Evolutionary conservation across 2,888 invertebrate genomes (phyloP).

Genomic region (Pammene fasciana): DNA sequence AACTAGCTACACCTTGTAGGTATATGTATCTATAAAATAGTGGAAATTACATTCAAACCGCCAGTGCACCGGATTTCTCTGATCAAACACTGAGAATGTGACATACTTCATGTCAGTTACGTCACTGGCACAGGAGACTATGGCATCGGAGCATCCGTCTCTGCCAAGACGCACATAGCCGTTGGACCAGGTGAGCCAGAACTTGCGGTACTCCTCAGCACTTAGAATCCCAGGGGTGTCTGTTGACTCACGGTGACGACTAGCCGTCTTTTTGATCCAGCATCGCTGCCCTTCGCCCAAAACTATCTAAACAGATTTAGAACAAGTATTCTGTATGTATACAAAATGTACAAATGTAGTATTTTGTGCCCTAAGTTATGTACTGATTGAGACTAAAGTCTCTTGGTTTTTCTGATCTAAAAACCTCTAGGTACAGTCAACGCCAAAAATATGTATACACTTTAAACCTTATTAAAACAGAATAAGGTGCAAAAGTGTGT

Average conservation of each 20-base stretch:
- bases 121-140: constrained; percentile 48
- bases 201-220: constrained; percentile 68
- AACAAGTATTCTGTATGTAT: neutral
- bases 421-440: too few species aligned
- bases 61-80: constrained; percentile 45
- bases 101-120: constrained; percentile 51
- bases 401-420: too few species aligned
- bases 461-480: too few species aligned
- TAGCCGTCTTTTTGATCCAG: constrained; percentile 50
- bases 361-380: too few species aligned
- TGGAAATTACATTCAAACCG: constrained; percentile 23
- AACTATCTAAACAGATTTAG: constrained; percentile 50
- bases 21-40: neutral
- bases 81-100: constrained; percentile 45
- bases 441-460: too few species aligned
- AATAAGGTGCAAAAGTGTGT: too few species aligned
- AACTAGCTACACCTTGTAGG: too few species aligned
- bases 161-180: constrained; percentile 66
- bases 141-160: constrained; percentile 61
- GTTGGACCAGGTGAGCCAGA: constrained; percentile 79
- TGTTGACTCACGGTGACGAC: constrained; percentile 41
- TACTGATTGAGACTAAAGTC: too few species aligned
- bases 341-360: too few species aligned
- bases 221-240: constrained; percentile 73
- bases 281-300: constrained; percentile 51